These are phyloP conservation scores for Rhinoraja longicauda DNA, from an alignment of 2,797 vertebrate genomes.

Conservation along the genomic window DNA sequence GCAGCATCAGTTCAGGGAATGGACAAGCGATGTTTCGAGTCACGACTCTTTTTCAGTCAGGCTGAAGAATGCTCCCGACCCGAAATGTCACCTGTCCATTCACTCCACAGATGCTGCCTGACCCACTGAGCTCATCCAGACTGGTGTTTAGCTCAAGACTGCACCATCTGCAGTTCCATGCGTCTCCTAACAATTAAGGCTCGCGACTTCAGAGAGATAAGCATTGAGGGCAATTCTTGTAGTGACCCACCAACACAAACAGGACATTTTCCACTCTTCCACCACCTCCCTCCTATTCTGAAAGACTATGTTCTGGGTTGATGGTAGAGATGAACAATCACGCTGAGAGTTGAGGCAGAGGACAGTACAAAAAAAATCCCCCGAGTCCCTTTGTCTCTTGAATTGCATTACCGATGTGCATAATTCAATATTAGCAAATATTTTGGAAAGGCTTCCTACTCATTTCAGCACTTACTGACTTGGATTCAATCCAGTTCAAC, in stretches of 20 bases:
- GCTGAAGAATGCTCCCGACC: too few relatives aligned
- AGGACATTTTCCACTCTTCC: background rate
- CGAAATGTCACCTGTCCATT: too few relatives aligned
- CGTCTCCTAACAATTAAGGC: too few relatives aligned
- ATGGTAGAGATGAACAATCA: background rate
- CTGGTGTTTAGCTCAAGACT: too few relatives aligned
- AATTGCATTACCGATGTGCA: background rate
- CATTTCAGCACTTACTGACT: background rate
- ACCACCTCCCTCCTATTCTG: background rate
- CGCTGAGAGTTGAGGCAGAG: background rate
- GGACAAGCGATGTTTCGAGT: too few relatives aligned
- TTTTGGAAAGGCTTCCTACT: background rate
- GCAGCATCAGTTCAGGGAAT: too few relatives aligned
- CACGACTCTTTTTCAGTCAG: too few relatives aligned
- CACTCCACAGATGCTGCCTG: too few relatives aligned
- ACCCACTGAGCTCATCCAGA: too few relatives aligned
- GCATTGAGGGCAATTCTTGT: background rate
- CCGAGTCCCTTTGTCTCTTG: background rate
- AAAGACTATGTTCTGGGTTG: background rate
- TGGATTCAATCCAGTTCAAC: background rate
- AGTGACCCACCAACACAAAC: background rate
- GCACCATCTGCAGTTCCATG: too few relatives aligned
- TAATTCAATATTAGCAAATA: background rate
- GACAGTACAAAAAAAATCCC: background rate
- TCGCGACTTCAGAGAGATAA: background rate